Evolutionary conservation across 2,113 vertebrate genomes (phyloP), one percentile per base, ranked within the genome.

Genomic region (Promerops cafer): DNA sequence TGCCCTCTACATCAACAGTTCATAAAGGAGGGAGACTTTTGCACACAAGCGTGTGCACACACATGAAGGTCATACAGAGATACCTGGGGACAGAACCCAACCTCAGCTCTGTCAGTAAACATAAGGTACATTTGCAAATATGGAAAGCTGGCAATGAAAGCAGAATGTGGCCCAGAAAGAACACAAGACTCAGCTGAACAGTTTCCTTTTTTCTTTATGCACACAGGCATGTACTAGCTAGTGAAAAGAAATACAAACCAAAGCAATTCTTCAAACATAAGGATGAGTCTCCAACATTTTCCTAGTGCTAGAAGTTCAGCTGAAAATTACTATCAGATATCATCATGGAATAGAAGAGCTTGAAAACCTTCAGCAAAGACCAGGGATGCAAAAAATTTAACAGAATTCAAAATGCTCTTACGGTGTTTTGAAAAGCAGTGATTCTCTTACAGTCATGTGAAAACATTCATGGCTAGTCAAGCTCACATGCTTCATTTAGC

Each of bases 1-100:
- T 11, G 21, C 5, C 39, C 13, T 30, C 28, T 9, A 7, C 17
- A 13, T 7, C 0, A 0, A 26, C 1, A 1, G 9, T 4, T 33
- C 22, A 5, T 53, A 31, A 69, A 0, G 11, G 77, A 52, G 15
- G 52, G 24, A 69, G 44, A 30, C 0, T 1, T 45, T 68, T 23
- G 30, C 79, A 66, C 37, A 40, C 44, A 49, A 52, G 11, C 0
- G 0, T 13, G 6, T 59, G 35, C 39, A 15, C 26, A 21, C 22
- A 33, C 4, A 4, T 6, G 30, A 60, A 35, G 16, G 23, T 35
- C 52, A 37, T 27, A 13, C 12, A 27, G 4, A 2, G 37, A 37
- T 52, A 57, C 11, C 21, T 40, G 24, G 15, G 31, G 33, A 50
- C 52, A 85, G 57, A 89, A 35, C 13, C 1, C 54, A 63, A 6